Base-by-base conservation (phyloP, 37 sponge, comb jelly and placozoan genomes). In the Aplysina aerophoba region DNA sequence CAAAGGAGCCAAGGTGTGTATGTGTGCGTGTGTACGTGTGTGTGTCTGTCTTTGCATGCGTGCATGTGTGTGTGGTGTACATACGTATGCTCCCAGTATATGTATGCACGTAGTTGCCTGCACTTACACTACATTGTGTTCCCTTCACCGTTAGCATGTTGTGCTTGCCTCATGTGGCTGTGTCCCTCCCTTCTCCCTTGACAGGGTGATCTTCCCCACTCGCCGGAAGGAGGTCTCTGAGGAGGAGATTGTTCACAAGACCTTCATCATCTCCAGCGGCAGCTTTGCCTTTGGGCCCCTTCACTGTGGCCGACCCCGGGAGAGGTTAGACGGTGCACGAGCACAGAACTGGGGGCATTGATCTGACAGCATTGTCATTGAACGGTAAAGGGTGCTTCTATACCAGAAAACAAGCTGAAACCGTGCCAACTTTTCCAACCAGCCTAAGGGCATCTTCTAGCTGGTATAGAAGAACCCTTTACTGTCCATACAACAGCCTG, bases 221-320 rank as follows among this genome's bases (percentile, higher is more conserved):
- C 88, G 95, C 30, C 92, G 89, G 64, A 94, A 89, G 82, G 61
- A 57, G 0, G 54, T 67, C 39, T 83, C 63, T 39, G 85, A 84
- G 25, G 90, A 89, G 34, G 99, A 98, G 31, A 98, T 98, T 64
- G 78, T 98, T 28, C 93, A 96, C 59, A 98, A 94, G 91, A 87
- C 84, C 41, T 98, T 84, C 69, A 85, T 98, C 38, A 5, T 90
- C 61, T 72, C 69, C 36, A 79, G 87, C n/a, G 89, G 92, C 17
- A 74, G 54, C 59, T 96, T 89, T 65, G 75, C 85, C 62, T 98
- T 98, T 89, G 99, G 99, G 62, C 99, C 99, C 17, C 92, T 98
- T 40, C 93, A 85, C 62, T 91, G 90, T 81, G 91, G 97, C 59
- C 94, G 91, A 67, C 89, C 85, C 28, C 86, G 96, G 68, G 98